phyloP scores from a whole-genome alignment of 2,797 vertebrate genomes.

The Masticophis lateralis region DNA sequence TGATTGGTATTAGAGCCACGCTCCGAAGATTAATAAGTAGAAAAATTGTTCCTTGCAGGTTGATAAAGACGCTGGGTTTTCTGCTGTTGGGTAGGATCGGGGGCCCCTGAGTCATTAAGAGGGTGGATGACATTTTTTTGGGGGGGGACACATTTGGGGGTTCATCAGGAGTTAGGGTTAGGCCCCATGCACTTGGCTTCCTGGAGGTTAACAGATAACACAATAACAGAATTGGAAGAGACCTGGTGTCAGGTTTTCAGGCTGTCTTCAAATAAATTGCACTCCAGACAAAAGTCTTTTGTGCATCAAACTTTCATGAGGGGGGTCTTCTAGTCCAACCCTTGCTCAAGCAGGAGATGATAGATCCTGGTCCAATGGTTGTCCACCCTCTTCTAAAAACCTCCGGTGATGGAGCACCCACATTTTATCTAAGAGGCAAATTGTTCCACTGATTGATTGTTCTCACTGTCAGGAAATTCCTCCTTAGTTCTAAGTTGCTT shows the following conservation, averaged over 20 bases:
- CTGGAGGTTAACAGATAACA: background rate
- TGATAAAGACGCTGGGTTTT: no score
- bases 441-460: background rate
- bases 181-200: background rate
- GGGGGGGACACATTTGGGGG: background rate
- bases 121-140: background rate
- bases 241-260: background rate
- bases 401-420: background rate
- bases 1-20: slow-evolving; percentile 34
- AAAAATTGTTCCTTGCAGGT: background rate
- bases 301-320: no score
- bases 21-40: slow-evolving; percentile 28
- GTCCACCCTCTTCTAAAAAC: background rate
- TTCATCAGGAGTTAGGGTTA: background rate
- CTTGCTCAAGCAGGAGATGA: background rate
- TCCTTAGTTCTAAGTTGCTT: background rate
- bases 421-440: background rate
- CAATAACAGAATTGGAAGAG: background rate
- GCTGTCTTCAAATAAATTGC: no score
- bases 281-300: no score
- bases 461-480: background rate
- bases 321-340: background rate
- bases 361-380: background rate
- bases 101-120: background rate
- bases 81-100: background rate